A percentile compares a stretch with the other conserved stretches of the same genome.
Conservation (phyloP, 1,140 invertebrate genomes). For the Anoplolepis gracilipes region DNA sequence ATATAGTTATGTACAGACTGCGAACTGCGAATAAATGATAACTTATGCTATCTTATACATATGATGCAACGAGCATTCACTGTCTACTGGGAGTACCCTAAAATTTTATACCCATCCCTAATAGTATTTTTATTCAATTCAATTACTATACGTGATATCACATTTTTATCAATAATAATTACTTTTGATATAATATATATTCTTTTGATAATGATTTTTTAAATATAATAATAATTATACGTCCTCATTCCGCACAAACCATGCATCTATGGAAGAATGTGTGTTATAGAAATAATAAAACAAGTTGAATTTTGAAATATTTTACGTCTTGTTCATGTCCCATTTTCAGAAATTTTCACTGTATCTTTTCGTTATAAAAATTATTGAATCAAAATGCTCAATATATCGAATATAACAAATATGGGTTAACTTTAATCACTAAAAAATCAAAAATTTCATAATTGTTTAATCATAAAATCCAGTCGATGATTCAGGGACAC, state of each 20-base stretch:
- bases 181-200: neutral
- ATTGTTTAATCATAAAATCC: slow-evolving; percentile 14
- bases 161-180: slow-evolving; percentile 11
- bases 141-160: neutral
- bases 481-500: slow-evolving; percentile 66
- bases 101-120: neutral
- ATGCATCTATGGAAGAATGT: slow-evolving; percentile 22
- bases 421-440: slow-evolving; percentile 1
- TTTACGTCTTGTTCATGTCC: neutral
- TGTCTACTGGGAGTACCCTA: slow-evolving; percentile 57
- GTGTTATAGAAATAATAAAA: neutral
- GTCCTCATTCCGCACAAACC: neutral
- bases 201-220: neutral
- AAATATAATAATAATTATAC: neutral
- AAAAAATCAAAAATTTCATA: neutral
- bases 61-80: slow-evolving; percentile 55
- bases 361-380: neutral
- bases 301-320: neutral
- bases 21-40: slow-evolving; percentile 74
- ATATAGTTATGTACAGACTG: slow-evolving; percentile 73
- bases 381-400: neutral
- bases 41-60: slow-evolving; percentile 70
- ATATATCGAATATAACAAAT: neutral
- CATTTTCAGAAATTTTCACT: neutral
- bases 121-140: slow-evolving; percentile 1